phyloP scores from a whole-genome alignment of 2,888 invertebrate species.

The Pyrrhia umbra region DNA sequence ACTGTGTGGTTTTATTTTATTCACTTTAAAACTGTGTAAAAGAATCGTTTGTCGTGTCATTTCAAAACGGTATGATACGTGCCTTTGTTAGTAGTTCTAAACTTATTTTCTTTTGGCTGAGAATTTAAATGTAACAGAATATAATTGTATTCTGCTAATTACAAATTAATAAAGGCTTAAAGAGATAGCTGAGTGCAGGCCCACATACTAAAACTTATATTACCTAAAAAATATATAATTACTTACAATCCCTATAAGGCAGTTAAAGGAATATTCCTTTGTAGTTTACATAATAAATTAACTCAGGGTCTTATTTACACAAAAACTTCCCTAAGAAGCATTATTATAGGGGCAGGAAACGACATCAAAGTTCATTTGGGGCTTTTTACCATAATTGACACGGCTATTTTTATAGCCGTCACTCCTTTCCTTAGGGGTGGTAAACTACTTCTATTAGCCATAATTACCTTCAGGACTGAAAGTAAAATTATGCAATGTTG shows the following conservation, averaged over 20 bases:
- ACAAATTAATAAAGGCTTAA: too few species aligned
- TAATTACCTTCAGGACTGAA: constrained; percentile 45
- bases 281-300: background rate
- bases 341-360: constrained; percentile 27
- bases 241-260: constrained; percentile 2
- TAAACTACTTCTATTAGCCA: constrained; percentile 36
- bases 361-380: constrained; percentile 42
- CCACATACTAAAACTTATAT: background rate
- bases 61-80: too few species aligned
- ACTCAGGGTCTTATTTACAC: constrained; percentile 4
- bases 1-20: background rate
- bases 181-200: too few species aligned
- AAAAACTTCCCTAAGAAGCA: constrained; percentile 17
- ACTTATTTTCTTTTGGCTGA: too few species aligned
- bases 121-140: too few species aligned
- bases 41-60: too few species aligned
- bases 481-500: constrained; percentile 21
- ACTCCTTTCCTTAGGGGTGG: constrained; percentile 27
- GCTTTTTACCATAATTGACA: constrained; percentile 53
- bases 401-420: constrained; percentile 42
- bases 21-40: background rate
- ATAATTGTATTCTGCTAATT: too few species aligned
- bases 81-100: too few species aligned
- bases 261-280: background rate
- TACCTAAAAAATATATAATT: background rate